Base-by-base conservation (phyloP, 2,113 vertebrate genomes). In the Hydrochoerus hydrochaeris region DNA sequence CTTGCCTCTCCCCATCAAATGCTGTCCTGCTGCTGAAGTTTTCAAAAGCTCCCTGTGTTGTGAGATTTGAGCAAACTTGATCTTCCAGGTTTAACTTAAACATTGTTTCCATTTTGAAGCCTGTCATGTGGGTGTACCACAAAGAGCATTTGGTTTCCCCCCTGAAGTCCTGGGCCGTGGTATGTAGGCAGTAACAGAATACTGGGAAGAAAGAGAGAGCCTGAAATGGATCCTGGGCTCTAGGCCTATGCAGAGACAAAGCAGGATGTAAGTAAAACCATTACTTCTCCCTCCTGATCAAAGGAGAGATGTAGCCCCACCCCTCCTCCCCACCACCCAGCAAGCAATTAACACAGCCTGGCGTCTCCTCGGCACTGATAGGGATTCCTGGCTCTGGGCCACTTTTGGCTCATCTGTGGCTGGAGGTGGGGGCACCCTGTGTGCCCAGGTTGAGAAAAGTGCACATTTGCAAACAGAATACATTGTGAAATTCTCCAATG, bases 201-300 rank as follows among this genome's bases (percentile, higher is more conserved):
- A 98, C 98, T 97, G 82, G 96, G 95, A 98, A 98, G 98, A 99
- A 98, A 99, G 98, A 98, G 98, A 97, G 97, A 93, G 97, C 85
- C 97, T 98, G 98, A 98, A 98, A 98, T 98, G 89, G 98, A 99
- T 99, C 98, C 98, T 97, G 62, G 97, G 98, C 98, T 97, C 98
- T 98, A 95, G 97, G 97, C 97, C 97, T 96, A 97, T 96, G 97
- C 96, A 97, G 97, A 98, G 96, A 97, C 17, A 97, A 98, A 98
- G 98, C 98, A 98, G 98, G 97, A 98, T 98, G 98, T 99, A 98
- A 99, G 97, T 98, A 98, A 99, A 98, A 98, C 98, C 98, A 98
- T 98, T 97, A 95, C 96, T 98, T 98, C 97, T 98, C 95, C 95
- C 95, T 97, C 98, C 97, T 99, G 99, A 99, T 99, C 99, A 99